Evolutionary conservation across 2,113 vertebrate species (phyloP), one percentile per base, ranked within the genome.

Genomic region (Oncorhynchus keta): DNA sequence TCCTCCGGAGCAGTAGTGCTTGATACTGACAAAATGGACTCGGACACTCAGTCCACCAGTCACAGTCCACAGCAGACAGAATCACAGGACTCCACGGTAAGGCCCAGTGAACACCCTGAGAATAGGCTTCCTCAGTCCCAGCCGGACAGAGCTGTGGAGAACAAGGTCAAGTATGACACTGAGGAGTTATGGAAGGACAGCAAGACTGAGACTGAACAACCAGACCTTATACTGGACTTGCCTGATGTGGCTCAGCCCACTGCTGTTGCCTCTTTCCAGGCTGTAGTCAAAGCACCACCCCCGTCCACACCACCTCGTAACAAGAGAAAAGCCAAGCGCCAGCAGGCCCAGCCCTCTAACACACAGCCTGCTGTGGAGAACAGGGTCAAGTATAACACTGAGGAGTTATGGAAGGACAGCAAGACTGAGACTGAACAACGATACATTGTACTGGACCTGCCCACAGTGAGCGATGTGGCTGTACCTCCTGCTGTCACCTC

Each of bases 401-500:
- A 14, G 20, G n/a, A 28, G 24, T 8, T 67, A 18, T 35, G 9
- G 28, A 76, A 79, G 11, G 59, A 81, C 68, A 74, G 68, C 6
- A 72, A 73, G 11, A 26, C 16, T 66, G 86, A 91, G 16, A 61
- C 22, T 16, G 73, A 90, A 35, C 81, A 3, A 9, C 81, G 85
- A 73, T 88, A 85, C 69, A 14, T 92, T 26, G 70, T 90, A 39
- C 78, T 92, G 3, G 87, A 92, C 61, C 20, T 80, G 11, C 84
- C 75, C 61, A 80, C 68, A 2, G 1, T 20, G 5, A 13, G 30
- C 65, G 13, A 76, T 51, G 48, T 32, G 4, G 30, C 30, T 32
- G 30, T 32, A 32, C 30, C 4, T 32, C 30, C 30, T 64, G 24
- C 61, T 64, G 24, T 64, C 20, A n/a, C n/a, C 9, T 64, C 61